phyloP scores from a whole-genome alignment of 53 echinoderm and acorn worm species.

The Actinopyga echinites region DNA sequence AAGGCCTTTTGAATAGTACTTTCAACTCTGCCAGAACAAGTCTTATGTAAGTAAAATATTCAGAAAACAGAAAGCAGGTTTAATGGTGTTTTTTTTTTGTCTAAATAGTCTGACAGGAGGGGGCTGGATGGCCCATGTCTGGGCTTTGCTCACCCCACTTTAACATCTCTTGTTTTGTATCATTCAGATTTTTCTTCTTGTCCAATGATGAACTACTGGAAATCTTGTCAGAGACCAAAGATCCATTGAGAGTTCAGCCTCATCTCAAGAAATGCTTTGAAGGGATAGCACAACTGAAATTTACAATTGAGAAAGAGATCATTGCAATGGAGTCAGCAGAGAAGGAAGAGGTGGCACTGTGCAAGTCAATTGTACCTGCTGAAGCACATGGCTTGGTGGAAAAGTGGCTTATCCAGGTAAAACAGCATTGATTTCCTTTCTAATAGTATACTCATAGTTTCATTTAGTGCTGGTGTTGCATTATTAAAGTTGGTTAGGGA shows the following conservation, averaged over 20 bases:
- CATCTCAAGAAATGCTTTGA: conserved; percentile 99
- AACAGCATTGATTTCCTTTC: neutral
- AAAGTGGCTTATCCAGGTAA: conserved; percentile 96
- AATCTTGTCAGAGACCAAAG: conserved; percentile 92
- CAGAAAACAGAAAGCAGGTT: too few relatives aligned
- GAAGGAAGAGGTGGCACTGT: conserved; percentile 76
- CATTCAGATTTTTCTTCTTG: conserved; percentile 88
- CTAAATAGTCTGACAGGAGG: neutral
- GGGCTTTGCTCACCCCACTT: neutral
- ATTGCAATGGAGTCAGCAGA: conserved; percentile 95
- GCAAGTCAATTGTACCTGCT: conserved; percentile 78
- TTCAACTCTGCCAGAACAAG: too few relatives aligned
- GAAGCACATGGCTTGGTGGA: conserved; percentile 90
- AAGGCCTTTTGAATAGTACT: too few relatives aligned
- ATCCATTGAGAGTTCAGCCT: conserved; percentile 91
- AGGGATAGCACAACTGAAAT: conserved; percentile 87
- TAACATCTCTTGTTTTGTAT: neutral
- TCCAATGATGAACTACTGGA: conserved; percentile 97
- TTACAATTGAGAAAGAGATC: conserved; percentile 83
- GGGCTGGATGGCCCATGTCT: too few relatives aligned
- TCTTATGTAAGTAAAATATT: too few relatives aligned
- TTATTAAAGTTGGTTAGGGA: too few relatives aligned
- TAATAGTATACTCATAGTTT: too few relatives aligned
- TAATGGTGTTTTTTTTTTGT: neutral
- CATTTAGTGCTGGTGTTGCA: too few relatives aligned